Base-by-base conservation (phyloP, 1,140 invertebrate species). In the Aphaenogaster floridana region DNA sequence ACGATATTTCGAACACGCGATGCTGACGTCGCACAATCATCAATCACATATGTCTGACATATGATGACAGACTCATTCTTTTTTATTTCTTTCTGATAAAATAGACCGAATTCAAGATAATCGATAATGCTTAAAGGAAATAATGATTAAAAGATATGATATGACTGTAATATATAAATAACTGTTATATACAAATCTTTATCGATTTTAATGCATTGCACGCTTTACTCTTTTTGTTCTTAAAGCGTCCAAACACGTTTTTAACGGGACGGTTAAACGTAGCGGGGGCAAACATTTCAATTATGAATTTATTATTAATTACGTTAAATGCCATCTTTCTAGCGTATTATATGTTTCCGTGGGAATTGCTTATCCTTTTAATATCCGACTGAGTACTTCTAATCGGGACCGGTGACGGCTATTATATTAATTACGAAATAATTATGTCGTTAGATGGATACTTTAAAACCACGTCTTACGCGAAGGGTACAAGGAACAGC, bases 341-440 rank as follows among this genome's bases (percentile, higher is more conserved):
- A 45, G 7, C 59, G 21, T 17, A 17, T 59, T 77, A 77, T 28
- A 77, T 34, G n/a, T 63, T 34, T 15, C 13, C 50, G n/a, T 50
- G 48, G 50, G 8, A 74, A 64, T 83, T 74, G 39, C 52, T 85
- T 68, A 85, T 71, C 28, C 54, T 64, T 86, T 86, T 89, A 48
- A 90, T 61, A 39, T 39, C 4, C 50, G 3, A 0, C 36, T n/a
- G 71, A 78, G 88, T 88, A 52, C 34, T 89, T 66, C 76, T 86
- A 89, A 90, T 90, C 69, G 71, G 59, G 57, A 69, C 36, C 42
- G 72, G 86, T 84, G 54, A 84, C 54, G 69, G 54, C 42, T 64
- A 34, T 84, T 84, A 84, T 42, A 76, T 90, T 90, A 90, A 91
- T 91, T 91, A 91, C 61, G 71, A 86, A 91, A 90, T 79, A 91